Evolutionary conservation across 2,797 vertebrate genomes (phyloP).

Genomic region (Spheniscus humboldti): DNA sequence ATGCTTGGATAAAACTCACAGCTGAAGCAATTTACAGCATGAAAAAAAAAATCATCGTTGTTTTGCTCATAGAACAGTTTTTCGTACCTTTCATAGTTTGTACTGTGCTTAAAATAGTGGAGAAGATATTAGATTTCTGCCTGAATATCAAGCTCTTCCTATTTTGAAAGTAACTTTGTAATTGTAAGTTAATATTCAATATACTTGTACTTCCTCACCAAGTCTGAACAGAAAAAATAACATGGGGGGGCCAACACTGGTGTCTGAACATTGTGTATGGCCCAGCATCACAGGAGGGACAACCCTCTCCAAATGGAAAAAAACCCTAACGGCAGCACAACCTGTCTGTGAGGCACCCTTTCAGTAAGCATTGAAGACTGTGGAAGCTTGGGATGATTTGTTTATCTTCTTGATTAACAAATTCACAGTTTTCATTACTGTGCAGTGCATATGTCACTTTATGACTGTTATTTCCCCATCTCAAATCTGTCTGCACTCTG

Average conservation of each 20-base stretch:
- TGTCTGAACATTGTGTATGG: background rate
- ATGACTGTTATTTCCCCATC: background rate
- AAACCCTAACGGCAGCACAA: rapidly evolving
- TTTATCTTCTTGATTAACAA: background rate
- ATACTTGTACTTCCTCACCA: background rate
- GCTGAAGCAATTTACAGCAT: background rate
- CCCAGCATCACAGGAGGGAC: background rate
- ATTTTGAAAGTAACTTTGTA: background rate
- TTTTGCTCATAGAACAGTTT: background rate
- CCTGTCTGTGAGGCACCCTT: background rate
- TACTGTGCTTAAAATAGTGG: background rate
- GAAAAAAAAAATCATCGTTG: background rate
- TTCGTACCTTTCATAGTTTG: background rate
- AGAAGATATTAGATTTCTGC: background rate
- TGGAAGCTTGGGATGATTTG: background rate
- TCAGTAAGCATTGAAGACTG: background rate
- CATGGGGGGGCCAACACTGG: rapidly evolving
- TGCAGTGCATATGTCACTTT: background rate
- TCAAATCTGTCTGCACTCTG: rapidly evolving
- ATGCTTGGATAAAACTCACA: background rate
- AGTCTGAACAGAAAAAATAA: background rate
- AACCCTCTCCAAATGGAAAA: background rate
- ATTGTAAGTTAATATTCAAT: background rate
- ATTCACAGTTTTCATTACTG: background rate
- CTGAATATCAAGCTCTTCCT: background rate